These are phyloP conservation scores for Protosalanx chinensis DNA, from an alignment of 2,797 vertebrate genomes.

Conservation along the genomic window DNA sequence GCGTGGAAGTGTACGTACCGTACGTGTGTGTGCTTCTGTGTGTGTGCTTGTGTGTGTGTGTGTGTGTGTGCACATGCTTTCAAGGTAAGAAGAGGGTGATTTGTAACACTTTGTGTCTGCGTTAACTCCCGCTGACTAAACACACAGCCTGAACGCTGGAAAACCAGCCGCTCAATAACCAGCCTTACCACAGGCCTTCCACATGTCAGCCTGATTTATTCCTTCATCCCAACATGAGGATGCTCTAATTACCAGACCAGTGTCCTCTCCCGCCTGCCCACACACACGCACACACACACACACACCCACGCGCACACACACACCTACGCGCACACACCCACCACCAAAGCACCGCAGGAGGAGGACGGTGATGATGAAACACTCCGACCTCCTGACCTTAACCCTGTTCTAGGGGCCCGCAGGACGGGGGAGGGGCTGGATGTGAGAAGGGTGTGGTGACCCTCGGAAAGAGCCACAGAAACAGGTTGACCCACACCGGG, in stretches of 20 bases:
- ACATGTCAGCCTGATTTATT: constrained; percentile 64
- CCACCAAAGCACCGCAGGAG: too few species aligned
- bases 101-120: constrained; percentile 58
- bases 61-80: neutral
- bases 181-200: constrained; percentile 62
- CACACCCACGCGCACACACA: constrained; percentile 5
- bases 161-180: constrained; percentile 38
- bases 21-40: too few species aligned
- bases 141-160: constrained; percentile 51
- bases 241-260: constrained; percentile 61
- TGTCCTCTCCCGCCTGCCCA: constrained; percentile 37
- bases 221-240: constrained; percentile 67
- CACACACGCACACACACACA: constrained; percentile 16
- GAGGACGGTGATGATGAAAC: too few species aligned
- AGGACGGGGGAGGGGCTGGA: too few species aligned
- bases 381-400: too few species aligned
- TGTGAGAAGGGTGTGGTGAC: too few species aligned
- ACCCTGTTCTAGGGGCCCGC: too few species aligned
- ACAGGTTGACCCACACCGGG: too few species aligned
- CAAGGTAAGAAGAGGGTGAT: constrained; percentile 31
- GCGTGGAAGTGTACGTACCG: constrained; percentile 42
- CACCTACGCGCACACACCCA: neutral
- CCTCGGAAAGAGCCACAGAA: too few species aligned
- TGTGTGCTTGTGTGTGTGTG: neutral
- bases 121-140: constrained; percentile 64